Conservation (phyloP, 2,797 vertebrate species). For the Emydoidea blandingii region DNA sequence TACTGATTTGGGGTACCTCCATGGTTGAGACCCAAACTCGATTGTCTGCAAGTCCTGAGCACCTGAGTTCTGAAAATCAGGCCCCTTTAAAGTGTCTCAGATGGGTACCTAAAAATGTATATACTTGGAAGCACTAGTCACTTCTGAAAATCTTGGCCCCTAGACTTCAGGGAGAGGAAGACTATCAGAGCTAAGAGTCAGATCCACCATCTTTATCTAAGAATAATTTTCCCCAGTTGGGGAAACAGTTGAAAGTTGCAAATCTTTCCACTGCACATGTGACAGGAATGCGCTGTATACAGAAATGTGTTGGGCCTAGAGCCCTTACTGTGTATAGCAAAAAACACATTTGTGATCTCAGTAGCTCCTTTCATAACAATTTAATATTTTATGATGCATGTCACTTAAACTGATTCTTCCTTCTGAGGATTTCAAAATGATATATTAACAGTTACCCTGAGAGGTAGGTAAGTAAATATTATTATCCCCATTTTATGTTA, state of each 20-base stretch:
- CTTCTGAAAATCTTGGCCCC: neutral
- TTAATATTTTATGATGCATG: neutral
- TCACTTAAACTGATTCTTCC: neutral
- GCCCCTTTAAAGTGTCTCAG: neutral
- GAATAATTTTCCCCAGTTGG: neutral
- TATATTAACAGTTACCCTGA: neutral
- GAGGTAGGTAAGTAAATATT: neutral
- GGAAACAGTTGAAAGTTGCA: neutral
- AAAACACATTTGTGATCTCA: neutral
- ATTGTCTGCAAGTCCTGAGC: neutral
- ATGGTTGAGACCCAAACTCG: neutral
- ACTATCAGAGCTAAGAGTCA: neutral
- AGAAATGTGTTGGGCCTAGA: neutral
- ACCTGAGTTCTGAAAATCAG: neutral
- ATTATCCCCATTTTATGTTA: conserved; percentile 25
- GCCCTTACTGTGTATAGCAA: neutral
- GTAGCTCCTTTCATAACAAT: neutral
- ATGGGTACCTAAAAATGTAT: neutral
- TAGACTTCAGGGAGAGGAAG: neutral
- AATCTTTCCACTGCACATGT: neutral
- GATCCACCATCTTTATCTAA: neutral
- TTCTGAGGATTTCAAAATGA: neutral
- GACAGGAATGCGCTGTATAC: neutral
- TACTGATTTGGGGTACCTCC: neutral
- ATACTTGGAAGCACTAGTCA: neutral